phyloP scores from a whole-genome alignment of 2,113 vertebrate genomes.

The Trichechus manatus region DNA sequence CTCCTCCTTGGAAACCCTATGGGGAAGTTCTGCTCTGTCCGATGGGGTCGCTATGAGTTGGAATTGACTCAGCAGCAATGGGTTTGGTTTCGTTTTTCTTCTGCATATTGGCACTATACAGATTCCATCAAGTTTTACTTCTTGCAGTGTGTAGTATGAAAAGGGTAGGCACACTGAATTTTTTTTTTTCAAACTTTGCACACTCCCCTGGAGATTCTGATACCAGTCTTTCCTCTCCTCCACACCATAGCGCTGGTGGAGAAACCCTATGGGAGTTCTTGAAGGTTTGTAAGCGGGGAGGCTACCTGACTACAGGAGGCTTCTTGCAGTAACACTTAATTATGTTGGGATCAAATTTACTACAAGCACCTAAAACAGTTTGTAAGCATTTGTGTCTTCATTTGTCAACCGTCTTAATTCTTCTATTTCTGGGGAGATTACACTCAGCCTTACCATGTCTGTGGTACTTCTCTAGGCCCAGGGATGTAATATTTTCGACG shows the following conservation, averaged over 20 bases:
- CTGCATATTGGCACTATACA: not conserved
- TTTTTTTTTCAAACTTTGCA: not conserved
- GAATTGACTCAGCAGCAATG: not conserved
- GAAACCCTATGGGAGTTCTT: not conserved
- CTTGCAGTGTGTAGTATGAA: not conserved
- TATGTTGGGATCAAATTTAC: conserved; percentile 51
- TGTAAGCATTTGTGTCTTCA: not conserved
- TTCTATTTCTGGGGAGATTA: conserved; percentile 39
- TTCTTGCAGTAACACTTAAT: conserved; percentile 30
- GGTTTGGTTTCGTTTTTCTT: not conserved
- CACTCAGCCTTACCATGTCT: not conserved
- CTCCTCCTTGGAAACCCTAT: not conserved
- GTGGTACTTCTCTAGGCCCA: not conserved
- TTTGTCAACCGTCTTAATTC: conserved; percentile 26
- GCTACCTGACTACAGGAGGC: not conserved
- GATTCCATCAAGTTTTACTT: not conserved
- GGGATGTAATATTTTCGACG: not conserved
- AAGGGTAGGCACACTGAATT: not conserved
- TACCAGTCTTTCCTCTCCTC: not conserved
- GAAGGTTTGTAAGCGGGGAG: not conserved
- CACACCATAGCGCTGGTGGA: not conserved
- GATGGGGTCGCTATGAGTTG: not conserved
- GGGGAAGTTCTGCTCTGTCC: too few species aligned
- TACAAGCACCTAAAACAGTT: not conserved
- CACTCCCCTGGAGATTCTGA: not conserved